phyloP scores from a whole-genome alignment of 2,113 vertebrate genomes.

The Eleginops maclovinus region DNA sequence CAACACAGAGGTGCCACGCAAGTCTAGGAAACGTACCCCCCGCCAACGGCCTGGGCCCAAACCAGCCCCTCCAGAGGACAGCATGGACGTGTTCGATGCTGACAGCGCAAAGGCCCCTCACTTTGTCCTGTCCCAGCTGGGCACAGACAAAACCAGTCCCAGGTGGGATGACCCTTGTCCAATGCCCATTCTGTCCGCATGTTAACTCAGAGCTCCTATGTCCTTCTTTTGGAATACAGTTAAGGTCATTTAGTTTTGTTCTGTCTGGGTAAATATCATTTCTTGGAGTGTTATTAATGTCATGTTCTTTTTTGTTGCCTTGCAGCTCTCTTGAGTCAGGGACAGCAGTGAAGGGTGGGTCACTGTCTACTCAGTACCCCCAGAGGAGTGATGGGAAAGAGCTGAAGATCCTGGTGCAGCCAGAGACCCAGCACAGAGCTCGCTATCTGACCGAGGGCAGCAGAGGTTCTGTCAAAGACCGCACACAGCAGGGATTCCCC shows the following conservation, averaged over 20 bases:
- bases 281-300: constrained; percentile 25
- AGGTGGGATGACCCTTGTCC: constrained; percentile 76
- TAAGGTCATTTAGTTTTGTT: constrained; percentile 1
- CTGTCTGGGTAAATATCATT: constrained; percentile 17
- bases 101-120: constrained; percentile 99
- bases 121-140: constrained; percentile 98
- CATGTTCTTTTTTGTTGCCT: constrained; percentile 26
- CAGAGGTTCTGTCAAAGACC: constrained; percentile 97
- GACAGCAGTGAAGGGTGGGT: constrained; percentile 86
- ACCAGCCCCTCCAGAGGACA: constrained; percentile 91
- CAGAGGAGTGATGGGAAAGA: constrained; percentile 95
- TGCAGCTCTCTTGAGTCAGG: constrained; percentile 79
- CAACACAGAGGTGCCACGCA: constrained; percentile 98
- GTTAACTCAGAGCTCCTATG: background rate
- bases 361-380: constrained; percentile 93
- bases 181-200: constrained; percentile 2
- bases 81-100: constrained; percentile 99
- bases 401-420: constrained; percentile 98
- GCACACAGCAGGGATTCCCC: constrained; percentile 97
- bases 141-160: constrained; percentile 93
- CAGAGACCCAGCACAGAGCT: constrained; percentile 97
- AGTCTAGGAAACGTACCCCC: constrained; percentile 96
- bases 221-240: constrained; percentile 1
- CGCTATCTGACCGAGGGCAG: constrained; percentile 98
- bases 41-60: constrained; percentile 96